phyloP scores from a whole-genome alignment of 2,797 vertebrate species.

The Enteromius afrohamiltoni region DNA sequence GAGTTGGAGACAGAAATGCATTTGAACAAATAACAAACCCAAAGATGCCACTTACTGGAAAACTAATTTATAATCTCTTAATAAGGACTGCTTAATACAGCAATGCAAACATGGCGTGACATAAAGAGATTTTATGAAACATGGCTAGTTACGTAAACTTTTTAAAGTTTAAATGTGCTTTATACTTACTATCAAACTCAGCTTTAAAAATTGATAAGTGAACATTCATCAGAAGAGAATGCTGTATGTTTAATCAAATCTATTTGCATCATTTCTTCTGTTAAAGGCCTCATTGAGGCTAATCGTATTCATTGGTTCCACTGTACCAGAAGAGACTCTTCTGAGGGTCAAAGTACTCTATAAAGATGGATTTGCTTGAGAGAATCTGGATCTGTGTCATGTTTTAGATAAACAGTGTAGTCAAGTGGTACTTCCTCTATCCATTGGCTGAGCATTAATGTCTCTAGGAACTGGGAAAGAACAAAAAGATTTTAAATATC shows the following conservation, averaged over 20 bases:
- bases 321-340: slow-evolving; percentile 4
- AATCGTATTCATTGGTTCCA: not conserved
- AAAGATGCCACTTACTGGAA: not conserved
- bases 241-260: slow-evolving; percentile 5
- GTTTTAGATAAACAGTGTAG: slow-evolving; percentile 76
- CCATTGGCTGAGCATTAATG: slow-evolving; percentile 78
- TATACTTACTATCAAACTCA: not conserved
- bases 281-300: not conserved
- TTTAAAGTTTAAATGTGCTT: not conserved
- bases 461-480: slow-evolving; percentile 70
- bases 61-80: not conserved
- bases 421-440: slow-evolving; percentile 85
- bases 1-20: not conserved
- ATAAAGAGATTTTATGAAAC: not conserved
- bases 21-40: not conserved
- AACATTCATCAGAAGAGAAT: not conserved
- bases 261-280: not conserved
- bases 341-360: slow-evolving; percentile 77
- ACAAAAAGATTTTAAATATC: slow-evolving; percentile 3
- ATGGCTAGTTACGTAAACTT: not conserved
- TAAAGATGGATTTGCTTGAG: slow-evolving; percentile 91
- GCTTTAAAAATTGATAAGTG: not conserved
- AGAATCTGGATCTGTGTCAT: slow-evolving; percentile 80
- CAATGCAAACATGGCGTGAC: not conserved
- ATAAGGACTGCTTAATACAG: not conserved